Evolutionary conservation across 2,113 vertebrate species (phyloP), one percentile per base, ranked within the genome.

Genomic region (Uropsilus gracilis): DNA sequence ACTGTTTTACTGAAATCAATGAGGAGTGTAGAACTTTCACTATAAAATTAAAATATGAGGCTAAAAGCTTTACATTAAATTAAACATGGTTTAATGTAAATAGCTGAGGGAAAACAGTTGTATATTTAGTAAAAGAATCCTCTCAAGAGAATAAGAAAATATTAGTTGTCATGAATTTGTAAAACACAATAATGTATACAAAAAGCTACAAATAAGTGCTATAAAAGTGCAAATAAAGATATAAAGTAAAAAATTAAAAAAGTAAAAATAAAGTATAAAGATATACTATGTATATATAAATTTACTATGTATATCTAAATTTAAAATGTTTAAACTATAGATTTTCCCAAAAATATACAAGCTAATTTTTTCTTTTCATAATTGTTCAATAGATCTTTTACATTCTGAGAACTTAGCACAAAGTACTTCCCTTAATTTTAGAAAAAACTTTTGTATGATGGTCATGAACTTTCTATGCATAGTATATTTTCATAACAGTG

Each of bases 51-150:
- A 77, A 93, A 94, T 20, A 24, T 39, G 68, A 93, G 26, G 24
- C 53, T 96, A 91, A 42, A 91, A 87, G 34, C 3, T 69, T 86
- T 39, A 71, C 82, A 48, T 76, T 88, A 93, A 73, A 80, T 59
- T 81, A 94, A 89, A 80, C 59, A 30, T 13, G 8, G 37, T 63
- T 86, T 76, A 37, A 18, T n/a, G 63, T 85, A 48, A 89, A 89
- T 24, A 64, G n/a, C 9, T 20, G 7, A 28, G 16, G 5, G 7
- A 48, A 61, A 63, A 61, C 66, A 37, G 6, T 28, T 37, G 75
- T n/a, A n/a, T n/a, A n/a, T n/a, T 76, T 84, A 75, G 44, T 48
- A 94, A 90, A 90, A 88, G 61, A 46, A 75, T 63, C 24, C 20
- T 86, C 46, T 91, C 26, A 24, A 48, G 50, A 87, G 90, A 90